Conservation (phyloP, 2,888 invertebrate species). For the Gastracanthus pulcherrimus region DNA sequence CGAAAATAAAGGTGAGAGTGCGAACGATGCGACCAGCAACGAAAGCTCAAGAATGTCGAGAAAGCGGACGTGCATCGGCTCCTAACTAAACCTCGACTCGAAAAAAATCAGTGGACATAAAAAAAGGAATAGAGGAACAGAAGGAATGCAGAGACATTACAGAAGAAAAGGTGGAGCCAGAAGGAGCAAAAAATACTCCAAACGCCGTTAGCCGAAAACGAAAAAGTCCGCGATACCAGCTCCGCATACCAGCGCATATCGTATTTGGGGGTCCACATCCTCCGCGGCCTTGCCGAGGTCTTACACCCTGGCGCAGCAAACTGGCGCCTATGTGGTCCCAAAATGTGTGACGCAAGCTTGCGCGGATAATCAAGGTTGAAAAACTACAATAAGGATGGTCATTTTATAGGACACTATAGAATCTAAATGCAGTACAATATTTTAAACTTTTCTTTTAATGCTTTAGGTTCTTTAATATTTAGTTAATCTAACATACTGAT, state of each 20-base stretch:
- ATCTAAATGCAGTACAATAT: too few species aligned
- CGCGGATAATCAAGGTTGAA: neutral
- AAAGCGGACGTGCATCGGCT: constrained; percentile 27
- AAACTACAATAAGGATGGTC: too few species aligned
- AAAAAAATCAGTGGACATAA: neutral
- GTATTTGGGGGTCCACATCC: constrained; percentile 54
- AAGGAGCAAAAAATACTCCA: constrained; percentile 1
- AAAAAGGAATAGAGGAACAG: neutral
- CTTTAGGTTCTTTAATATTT: too few species aligned
- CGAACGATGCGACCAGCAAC: neutral
- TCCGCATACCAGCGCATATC: constrained; percentile 40
- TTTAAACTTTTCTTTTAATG: too few species aligned
- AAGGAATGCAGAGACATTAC: neutral
- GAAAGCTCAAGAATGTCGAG: neutral
- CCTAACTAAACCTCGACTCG: neutral
- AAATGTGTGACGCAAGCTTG: constrained; percentile 65
- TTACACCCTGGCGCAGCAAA: constrained; percentile 68
- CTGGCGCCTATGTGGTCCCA: constrained; percentile 67
- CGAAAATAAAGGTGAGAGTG: constrained; percentile 9
- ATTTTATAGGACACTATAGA: too few species aligned
- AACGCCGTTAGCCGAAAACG: constrained; percentile 33
- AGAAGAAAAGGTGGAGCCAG: neutral
- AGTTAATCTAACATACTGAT: too few species aligned
- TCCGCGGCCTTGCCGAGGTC: constrained; percentile 73
- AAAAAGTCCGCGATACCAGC: constrained; percentile 26